These are phyloP conservation scores for Hipparchia semele DNA, from an alignment of 2,888 invertebrate species.

Conservation along the genomic window DNA sequence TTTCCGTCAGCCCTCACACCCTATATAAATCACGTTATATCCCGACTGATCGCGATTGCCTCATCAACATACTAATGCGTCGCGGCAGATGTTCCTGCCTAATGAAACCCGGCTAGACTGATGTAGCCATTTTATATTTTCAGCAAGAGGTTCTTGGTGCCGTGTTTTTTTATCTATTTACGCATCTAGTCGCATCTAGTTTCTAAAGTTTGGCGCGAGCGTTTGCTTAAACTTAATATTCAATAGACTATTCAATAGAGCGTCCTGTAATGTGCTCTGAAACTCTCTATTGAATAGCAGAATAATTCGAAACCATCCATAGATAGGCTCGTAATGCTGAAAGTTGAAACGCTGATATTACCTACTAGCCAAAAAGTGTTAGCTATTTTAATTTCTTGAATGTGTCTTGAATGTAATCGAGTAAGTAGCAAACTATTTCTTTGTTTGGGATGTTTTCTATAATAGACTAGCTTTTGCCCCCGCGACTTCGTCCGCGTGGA, in stretches of 20 bases:
- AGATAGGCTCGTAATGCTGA: neutral
- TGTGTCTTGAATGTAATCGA: no score
- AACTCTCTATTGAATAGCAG: neutral
- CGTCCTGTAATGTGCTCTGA: neutral
- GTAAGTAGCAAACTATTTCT: no score
- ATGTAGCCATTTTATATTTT: slow-evolving; percentile 25
- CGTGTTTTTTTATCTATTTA: slow-evolving; percentile 1
- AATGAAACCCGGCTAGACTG: slow-evolving; percentile 57
- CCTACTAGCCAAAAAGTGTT: no score
- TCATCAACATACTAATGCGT: slow-evolving; percentile 83
- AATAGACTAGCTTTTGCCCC: no score
- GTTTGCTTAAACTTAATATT: neutral
- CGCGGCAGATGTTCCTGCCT: slow-evolving; percentile 67
- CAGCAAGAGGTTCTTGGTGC: neutral
- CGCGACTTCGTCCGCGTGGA: no score
- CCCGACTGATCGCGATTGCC: slow-evolving; percentile 71
- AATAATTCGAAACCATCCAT: neutral
- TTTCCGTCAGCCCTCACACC: slow-evolving; percentile 53
- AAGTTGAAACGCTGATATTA: neutral
- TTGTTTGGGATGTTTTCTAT: no score
- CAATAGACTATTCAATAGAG: no score
- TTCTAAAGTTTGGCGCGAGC: neutral
- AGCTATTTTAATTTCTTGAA: no score
- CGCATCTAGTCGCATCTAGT: neutral
- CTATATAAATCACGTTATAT: slow-evolving; percentile 77